These are phyloP conservation scores for Jacana jacana DNA, from an alignment of 2,113 vertebrate genomes.

Conservation along the genomic window DNA sequence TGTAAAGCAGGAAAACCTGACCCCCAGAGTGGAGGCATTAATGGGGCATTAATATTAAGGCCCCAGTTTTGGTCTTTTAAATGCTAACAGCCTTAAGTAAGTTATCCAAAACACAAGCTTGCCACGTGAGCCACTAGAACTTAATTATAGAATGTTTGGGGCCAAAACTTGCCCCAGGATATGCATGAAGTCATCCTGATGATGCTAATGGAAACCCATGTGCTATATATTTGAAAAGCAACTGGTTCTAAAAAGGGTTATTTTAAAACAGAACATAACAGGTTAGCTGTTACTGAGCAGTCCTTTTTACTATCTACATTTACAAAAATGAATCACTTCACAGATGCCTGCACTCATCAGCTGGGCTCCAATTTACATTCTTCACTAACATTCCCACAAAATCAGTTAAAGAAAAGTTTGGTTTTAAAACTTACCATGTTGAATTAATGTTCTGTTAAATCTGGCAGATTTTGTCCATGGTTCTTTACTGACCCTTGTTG, in stretches of 20 bases:
- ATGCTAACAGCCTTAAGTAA: slow-evolving; percentile 18
- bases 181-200: not conserved
- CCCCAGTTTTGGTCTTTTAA: not conserved
- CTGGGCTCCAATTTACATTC: not conserved
- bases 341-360: not conserved
- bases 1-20: slow-evolving; percentile 29
- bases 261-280: not conserved
- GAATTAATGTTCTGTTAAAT: slow-evolving; percentile 60
- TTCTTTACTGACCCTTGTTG: not conserved
- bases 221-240: not conserved
- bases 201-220: not conserved
- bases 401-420: not conserved
- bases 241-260: not conserved
- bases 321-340: not conserved
- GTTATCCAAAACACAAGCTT: slow-evolving; percentile 4
- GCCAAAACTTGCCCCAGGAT: slow-evolving; percentile 10
- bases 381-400: not conserved
- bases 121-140: not conserved
- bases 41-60: slow-evolving; percentile 20
- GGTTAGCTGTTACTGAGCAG: not conserved
- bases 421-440: slow-evolving; percentile 12
- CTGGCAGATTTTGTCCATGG: not conserved
- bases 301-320: not conserved
- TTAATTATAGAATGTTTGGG: not conserved
- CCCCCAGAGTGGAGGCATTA: not conserved